Evolutionary conservation across 2,113 vertebrate species (phyloP).

Genomic region (Malaclemys terrapin): DNA sequence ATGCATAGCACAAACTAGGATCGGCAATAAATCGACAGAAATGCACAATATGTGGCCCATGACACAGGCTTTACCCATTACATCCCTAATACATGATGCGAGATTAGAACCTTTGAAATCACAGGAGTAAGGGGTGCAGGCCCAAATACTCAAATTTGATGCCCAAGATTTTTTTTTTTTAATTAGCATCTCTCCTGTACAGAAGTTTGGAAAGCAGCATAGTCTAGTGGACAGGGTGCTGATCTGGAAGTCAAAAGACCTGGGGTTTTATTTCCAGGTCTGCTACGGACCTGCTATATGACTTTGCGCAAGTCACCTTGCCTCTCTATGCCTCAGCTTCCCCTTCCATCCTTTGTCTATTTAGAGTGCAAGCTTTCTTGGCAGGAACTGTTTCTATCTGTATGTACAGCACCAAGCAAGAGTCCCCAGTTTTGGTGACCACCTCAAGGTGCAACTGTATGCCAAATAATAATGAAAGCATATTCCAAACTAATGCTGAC

Average conservation of each 20-base stretch:
- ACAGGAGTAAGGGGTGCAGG: rapidly evolving
- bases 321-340: not conserved
- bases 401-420: not conserved
- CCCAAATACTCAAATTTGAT: not conserved
- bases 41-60: too few relatives aligned
- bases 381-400: not conserved
- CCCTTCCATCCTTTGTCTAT: not conserved
- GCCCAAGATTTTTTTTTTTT: not conserved
- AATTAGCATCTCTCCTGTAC: not conserved
- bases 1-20: too few relatives aligned
- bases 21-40: too few relatives aligned
- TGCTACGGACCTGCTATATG: not conserved
- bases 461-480: rapidly evolving
- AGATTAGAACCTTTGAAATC: not conserved
- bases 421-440: not conserved
- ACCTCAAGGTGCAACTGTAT: rapidly evolving
- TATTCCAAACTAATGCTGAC: rapidly evolving
- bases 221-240: too few relatives aligned
- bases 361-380: not conserved
- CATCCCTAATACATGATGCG: not conserved
- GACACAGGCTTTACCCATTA: not conserved
- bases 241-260: too few relatives aligned
- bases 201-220: not conserved
- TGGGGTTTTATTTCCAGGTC: not conserved
- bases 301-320: not conserved